phyloP scores from a whole-genome alignment of 1,140 invertebrate genomes.

The Trachymyrmex septentrionalis region DNA sequence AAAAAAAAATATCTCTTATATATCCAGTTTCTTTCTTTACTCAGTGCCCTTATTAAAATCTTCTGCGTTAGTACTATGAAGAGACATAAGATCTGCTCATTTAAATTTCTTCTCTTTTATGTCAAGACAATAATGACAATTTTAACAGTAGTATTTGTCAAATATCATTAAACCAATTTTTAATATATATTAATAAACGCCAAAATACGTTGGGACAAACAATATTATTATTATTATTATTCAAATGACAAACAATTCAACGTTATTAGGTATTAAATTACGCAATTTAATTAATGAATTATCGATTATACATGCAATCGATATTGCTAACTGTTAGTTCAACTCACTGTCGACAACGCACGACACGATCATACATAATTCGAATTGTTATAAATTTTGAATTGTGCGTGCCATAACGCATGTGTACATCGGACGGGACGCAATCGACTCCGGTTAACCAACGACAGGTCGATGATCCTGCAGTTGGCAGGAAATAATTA shows the following conservation, averaged over 20 bases:
- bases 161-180: constrained; percentile 30
- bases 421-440: constrained; percentile 50
- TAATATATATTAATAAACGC: constrained; percentile 18
- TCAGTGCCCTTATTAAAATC: constrained; percentile 56
- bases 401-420: constrained; percentile 49
- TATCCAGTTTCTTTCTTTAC: constrained; percentile 41
- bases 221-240: no score
- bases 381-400: constrained; percentile 30
- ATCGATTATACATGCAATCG: constrained; percentile 8
- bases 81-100: constrained; percentile 16
- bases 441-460: constrained; percentile 61
- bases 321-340: not conserved
- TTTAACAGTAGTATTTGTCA: not conserved
- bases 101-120: constrained; percentile 38
- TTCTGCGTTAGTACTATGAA: not conserved
- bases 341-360: not conserved
- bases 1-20: constrained; percentile 32
- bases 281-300: constrained; percentile 47
- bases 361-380: constrained; percentile 20
- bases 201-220: not conserved
- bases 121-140: constrained; percentile 1
- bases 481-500: constrained; percentile 74
- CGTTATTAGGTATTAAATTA: constrained; percentile 23
- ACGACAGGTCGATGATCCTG: constrained; percentile 67
- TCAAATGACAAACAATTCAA: constrained; percentile 11